Conservation (phyloP, 2,888 invertebrate species). For the Patella ulyssiponensis region DNA sequence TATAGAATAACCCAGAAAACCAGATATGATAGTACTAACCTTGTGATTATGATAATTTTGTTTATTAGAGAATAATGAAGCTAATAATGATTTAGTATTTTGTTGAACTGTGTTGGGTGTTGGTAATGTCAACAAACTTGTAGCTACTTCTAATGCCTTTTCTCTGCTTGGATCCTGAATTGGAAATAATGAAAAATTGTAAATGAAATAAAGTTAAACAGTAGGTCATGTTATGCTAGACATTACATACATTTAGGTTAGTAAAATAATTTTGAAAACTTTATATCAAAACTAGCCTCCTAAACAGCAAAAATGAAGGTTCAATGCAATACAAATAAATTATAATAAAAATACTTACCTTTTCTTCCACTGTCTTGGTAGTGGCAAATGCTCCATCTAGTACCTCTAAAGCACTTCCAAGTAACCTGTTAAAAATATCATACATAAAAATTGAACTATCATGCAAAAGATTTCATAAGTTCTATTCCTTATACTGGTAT, state of each 20-base stretch:
- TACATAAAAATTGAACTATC: too few relatives aligned
- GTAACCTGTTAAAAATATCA: slow-evolving; percentile 49
- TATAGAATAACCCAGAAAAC: background rate
- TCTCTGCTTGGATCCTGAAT: slow-evolving; percentile 49
- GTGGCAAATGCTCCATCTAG: slow-evolving; percentile 82
- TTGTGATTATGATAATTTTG: slow-evolving; percentile 88
- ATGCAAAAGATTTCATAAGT: too few relatives aligned
- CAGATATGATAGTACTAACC: slow-evolving; percentile 72
- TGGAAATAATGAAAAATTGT: background rate
- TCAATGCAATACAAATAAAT: too few relatives aligned
- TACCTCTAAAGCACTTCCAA: slow-evolving; percentile 77
- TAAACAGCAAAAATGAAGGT: too few relatives aligned
- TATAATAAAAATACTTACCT: slow-evolving; percentile 30
- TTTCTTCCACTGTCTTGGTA: slow-evolving; percentile 52
- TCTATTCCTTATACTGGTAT: too few relatives aligned
- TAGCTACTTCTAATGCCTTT: slow-evolving; percentile 79
- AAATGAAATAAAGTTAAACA: too few relatives aligned
- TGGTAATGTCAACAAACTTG: slow-evolving; percentile 79
- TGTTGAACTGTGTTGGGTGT: slow-evolving; percentile 82
- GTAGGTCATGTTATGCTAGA: too few relatives aligned
- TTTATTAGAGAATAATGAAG: slow-evolving; percentile 83
- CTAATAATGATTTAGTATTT: slow-evolving; percentile 86
- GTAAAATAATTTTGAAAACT: too few relatives aligned
- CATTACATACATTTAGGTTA: too few relatives aligned
- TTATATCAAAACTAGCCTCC: too few relatives aligned